phyloP scores from a whole-genome alignment of 2,797 vertebrate species.

The Fistularia commersonii region DNA sequence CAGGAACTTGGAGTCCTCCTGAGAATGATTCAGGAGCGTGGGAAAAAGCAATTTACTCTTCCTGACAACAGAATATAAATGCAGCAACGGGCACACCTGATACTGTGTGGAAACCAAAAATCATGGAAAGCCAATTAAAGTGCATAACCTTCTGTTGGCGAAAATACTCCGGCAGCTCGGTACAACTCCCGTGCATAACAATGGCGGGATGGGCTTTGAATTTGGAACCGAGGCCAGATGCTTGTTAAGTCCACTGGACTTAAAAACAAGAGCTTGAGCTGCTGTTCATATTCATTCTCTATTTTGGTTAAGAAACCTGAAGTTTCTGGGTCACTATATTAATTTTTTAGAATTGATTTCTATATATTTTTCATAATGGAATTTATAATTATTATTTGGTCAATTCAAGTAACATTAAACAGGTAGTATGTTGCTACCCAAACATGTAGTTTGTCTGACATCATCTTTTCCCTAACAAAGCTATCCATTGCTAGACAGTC shows the following conservation, averaged over 20 bases:
- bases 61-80: slow-evolving; percentile 11
- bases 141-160: slow-evolving; percentile 30
- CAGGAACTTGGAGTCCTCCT: not conserved
- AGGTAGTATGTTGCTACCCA: no score
- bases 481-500: no score
- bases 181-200: slow-evolving; percentile 34
- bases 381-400: no score
- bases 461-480: no score
- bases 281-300: no score
- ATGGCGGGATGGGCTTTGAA: slow-evolving; percentile 10
- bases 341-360: no score
- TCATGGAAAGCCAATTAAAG: slow-evolving; percentile 47
- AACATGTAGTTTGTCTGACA: no score
- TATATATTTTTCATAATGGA: no score
- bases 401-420: no score
- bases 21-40: slow-evolving; percentile 36
- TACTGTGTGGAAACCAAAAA: slow-evolving; percentile 45
- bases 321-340: no score
- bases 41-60: slow-evolving; percentile 48
- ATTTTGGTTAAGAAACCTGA: no score
- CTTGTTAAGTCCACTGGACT: not conserved
- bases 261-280: not conserved
- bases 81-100: slow-evolving; percentile 37
- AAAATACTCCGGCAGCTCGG: slow-evolving; percentile 41
- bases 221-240: slow-evolving; percentile 31